Base-by-base conservation (phyloP, 2,888 invertebrate species). In the Philhelius pedissequus region DNA sequence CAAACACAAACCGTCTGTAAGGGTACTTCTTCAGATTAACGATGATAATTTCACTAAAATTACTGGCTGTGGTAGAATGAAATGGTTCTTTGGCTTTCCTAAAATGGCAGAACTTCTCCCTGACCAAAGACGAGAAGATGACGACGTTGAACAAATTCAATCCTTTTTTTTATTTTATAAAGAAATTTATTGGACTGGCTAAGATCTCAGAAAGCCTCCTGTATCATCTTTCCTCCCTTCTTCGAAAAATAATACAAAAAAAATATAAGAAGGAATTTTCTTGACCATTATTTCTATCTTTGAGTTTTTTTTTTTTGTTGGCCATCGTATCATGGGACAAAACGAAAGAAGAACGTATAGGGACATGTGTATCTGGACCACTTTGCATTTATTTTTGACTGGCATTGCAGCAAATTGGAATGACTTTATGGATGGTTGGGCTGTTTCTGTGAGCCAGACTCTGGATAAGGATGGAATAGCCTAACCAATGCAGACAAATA, bases 331-430 rank as follows among this genome's bases (percentile, higher is more conserved):
- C 32, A 45, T 58, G 52, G 22, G 22, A 62, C 5, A 43, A 9
- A 30, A 8, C 4, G 20, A n/a, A 9, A 48, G 56, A 18, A 32
- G 22, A 9, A 58, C n/a, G n/a, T n/a, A n/a, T n/a, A n/a, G n/a
- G n/a, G n/a, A n/a, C n/a, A 22, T 27, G n/a, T 27, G 15, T 22
- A 64, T 22, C 18, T 60, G 35, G 38, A 81, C n/a, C 43, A 73
- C 48, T 68, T 76, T 54, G 56, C 66, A 75, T 76, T 76, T 13
- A 58, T 45, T 75, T 79, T 79, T 79, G 74, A 75, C 75, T 79
- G 70, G 20, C 73, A 62, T 68, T 48, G 68, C 73, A 69, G 77
- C 52, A 78, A 83, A 74, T 74, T 83, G 69, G 32, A 74, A 48
- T 32, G 32, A 64, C 64, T 45, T 40, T 60, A 62, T 30, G 30